phyloP scores from a whole-genome alignment of 2,888 invertebrate species.

The Scotopteryx bipunctaria region DNA sequence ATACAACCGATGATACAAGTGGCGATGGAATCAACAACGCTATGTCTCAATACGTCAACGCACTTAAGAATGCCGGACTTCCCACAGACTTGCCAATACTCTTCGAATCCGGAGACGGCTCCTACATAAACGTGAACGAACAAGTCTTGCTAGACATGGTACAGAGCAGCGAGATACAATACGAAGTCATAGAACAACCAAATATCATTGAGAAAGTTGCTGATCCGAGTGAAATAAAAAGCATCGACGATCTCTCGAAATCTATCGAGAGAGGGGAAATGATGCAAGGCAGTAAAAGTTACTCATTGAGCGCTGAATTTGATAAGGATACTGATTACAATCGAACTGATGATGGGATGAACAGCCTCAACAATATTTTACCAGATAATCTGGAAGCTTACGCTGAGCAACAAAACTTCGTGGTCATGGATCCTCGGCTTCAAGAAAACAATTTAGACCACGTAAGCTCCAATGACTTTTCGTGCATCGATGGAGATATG shows the following conservation, averaged over 20 bases:
- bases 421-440: slow-evolving; percentile 64
- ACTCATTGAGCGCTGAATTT: slow-evolving; percentile 51
- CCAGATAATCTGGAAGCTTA: slow-evolving; percentile 75
- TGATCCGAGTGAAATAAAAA: slow-evolving; percentile 78
- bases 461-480: slow-evolving; percentile 66
- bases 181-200: slow-evolving; percentile 79
- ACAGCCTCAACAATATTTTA: slow-evolving; percentile 68
- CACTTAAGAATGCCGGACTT: slow-evolving; percentile 72
- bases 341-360: slow-evolving; percentile 67
- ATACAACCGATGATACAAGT: slow-evolving; percentile 48
- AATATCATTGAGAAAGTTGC: slow-evolving; percentile 78
- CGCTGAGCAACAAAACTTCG: slow-evolving; percentile 71
- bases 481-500: slow-evolving; percentile 77
- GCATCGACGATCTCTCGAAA: slow-evolving; percentile 77
- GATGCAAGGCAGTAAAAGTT: slow-evolving; percentile 62
- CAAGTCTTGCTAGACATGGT: slow-evolving; percentile 84
- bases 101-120: slow-evolving; percentile 86
- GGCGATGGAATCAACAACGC: slow-evolving; percentile 63
- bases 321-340: slow-evolving; percentile 59
- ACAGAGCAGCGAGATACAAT: slow-evolving; percentile 79
- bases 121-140: slow-evolving; percentile 85
- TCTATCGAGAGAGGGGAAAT: slow-evolving; percentile 77
- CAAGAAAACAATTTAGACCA: slow-evolving; percentile 62
- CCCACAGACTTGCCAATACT: slow-evolving; percentile 82
- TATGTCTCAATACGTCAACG: slow-evolving; percentile 80